These are phyloP conservation scores for Chelonus insularis DNA, from an alignment of 1,140 invertebrate species.

Conservation along the genomic window DNA sequence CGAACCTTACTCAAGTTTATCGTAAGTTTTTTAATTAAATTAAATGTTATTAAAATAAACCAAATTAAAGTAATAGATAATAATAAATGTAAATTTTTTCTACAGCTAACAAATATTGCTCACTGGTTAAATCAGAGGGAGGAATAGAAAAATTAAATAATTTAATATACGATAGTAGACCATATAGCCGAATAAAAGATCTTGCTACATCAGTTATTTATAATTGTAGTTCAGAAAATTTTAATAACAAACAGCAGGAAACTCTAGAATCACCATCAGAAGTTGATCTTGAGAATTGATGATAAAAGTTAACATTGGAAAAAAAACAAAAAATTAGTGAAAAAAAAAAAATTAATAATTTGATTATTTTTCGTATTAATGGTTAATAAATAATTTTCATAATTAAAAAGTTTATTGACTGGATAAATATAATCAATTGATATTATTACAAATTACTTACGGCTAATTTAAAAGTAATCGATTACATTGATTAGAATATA, in stretches of 20 bases:
- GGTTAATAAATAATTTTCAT: neutral
- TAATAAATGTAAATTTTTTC: constrained; percentile 17
- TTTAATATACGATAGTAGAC: constrained; percentile 65
- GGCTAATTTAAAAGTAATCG: too few species aligned
- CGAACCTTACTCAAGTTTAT: constrained; percentile 92
- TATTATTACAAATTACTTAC: too few species aligned
- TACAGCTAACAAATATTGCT: constrained; percentile 87
- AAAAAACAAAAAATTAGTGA: constrained; percentile 15
- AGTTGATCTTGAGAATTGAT: constrained; percentile 35
- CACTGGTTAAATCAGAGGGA: constrained; percentile 81
- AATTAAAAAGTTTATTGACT: too few species aligned
- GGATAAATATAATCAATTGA: too few species aligned
- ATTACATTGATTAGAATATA: too few species aligned
- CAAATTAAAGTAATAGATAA: constrained; percentile 9
- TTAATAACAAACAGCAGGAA: constrained; percentile 28
- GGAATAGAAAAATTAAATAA: constrained; percentile 75
- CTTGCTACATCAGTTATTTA: constrained; percentile 69
- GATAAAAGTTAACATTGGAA: constrained; percentile 5
- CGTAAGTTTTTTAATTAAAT: constrained; percentile 66
- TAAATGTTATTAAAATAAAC: constrained; percentile 10
- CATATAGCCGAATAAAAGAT: constrained; percentile 68
- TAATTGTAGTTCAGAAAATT: constrained; percentile 60
- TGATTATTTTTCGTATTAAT: neutral
- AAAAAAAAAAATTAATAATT: constrained; percentile 6
- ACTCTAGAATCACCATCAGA: constrained; percentile 29